phyloP scores from a whole-genome alignment of 2,113 vertebrate genomes.

The Phyllostomus hastatus region DNA sequence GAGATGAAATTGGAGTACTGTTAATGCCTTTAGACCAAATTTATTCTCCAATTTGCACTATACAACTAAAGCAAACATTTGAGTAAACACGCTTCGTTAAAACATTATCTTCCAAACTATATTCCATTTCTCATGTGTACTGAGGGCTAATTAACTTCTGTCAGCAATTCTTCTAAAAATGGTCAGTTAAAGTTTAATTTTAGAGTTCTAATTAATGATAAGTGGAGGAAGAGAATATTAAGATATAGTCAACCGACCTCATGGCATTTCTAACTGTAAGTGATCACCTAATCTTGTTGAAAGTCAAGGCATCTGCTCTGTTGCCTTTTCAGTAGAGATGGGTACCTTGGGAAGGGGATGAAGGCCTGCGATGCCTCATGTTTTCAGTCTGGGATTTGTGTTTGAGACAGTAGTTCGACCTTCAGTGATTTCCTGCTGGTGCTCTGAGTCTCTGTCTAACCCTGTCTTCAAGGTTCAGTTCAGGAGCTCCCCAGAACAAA shows the following conservation, averaged over 20 bases:
- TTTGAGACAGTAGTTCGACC: neutral
- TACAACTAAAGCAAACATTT: neutral
- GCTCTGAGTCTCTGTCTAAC: neutral
- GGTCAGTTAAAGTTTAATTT: neutral
- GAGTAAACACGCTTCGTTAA: neutral
- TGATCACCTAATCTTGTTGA: neutral
- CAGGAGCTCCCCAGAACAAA: conserved; percentile 8
- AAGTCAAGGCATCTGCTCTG: neutral
- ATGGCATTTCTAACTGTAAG: neutral
- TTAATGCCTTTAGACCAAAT: neutral
- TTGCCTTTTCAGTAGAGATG: neutral
- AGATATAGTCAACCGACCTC: neutral
- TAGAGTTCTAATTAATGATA: neutral
- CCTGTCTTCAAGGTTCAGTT: neutral
- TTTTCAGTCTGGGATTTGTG: neutral
- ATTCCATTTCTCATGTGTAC: neutral
- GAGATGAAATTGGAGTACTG: neutral
- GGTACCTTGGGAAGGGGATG: neutral
- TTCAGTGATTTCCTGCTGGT: neutral
- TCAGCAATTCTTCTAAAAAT: conserved; percentile 42
- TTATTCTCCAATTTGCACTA: neutral
- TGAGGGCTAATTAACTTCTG: neutral
- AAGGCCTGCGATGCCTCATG: neutral
- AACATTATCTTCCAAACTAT: neutral
- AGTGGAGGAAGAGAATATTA: neutral